These are phyloP conservation scores for Nemapogon koenigi DNA, from an alignment of 2,888 invertebrate genomes.

Conservation along the genomic window DNA sequence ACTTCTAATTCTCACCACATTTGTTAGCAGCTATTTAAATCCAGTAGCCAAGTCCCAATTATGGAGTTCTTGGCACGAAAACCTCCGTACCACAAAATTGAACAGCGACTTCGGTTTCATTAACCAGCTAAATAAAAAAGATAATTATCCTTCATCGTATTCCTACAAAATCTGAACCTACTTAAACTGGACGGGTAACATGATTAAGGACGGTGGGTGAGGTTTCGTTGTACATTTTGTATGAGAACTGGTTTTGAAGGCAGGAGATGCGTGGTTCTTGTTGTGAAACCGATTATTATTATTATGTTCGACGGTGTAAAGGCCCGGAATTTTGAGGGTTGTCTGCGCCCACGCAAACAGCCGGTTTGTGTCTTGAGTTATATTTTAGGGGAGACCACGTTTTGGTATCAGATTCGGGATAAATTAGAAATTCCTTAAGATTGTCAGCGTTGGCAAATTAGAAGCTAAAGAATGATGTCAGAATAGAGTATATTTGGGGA, in stretches of 20 bases:
- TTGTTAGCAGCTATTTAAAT: constrained; percentile 39
- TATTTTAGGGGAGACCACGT: constrained; percentile 6
- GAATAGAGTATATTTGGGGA: no score
- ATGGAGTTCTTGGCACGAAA: constrained; percentile 18
- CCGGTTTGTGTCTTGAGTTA: constrained; percentile 13
- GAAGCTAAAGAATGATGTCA: no score
- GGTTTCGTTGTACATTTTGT: constrained; percentile 13
- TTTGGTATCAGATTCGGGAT: no score
- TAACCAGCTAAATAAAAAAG: constrained; percentile 24
- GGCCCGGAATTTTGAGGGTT: constrained; percentile 33
- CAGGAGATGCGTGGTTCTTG: constrained; percentile 34
- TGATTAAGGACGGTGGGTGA: constrained; percentile 4
- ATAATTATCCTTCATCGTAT: constrained; percentile 15
- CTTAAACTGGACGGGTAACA: constrained; percentile 24
- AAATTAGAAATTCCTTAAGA: no score
- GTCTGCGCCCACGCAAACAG: constrained; percentile 17
- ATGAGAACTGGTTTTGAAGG: constrained; percentile 30
- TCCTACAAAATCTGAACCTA: constrained; percentile 17
- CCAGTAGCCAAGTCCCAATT: constrained; percentile 42
- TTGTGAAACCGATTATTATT: constrained; percentile 48
- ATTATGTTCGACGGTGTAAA: constrained; percentile 23
- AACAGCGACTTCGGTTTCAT: background rate
- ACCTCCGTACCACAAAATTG: constrained; percentile 8
- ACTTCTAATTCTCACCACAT: constrained; percentile 41
- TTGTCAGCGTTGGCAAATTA: no score